Base-by-base conservation (phyloP, 1,140 invertebrate species). In the Macrotrachela quadricornifera region DNA sequence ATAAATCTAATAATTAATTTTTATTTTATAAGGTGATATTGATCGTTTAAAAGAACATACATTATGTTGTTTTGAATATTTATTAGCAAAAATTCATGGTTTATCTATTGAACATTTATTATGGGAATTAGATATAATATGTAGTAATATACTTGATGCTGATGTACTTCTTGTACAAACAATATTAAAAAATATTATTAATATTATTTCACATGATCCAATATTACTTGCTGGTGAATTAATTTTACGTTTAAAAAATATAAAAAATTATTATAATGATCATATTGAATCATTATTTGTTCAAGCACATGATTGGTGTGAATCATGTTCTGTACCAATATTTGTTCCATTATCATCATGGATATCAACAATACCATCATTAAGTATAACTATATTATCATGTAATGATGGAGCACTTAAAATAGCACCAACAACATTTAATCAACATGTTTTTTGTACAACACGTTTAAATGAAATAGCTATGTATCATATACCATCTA, bases 31-130 rank as follows among this genome's bases (percentile, higher is more conserved):
- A 65, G 68, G 64, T 39, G 63, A 70, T 40, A 57, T 62, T 6
- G 78, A 78, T 18, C 74, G 77, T 1, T 68, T 87, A 41, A 85
- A 85, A 63, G 78, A 80, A 57, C 66, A 83, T 21, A 80, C 82
- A 40, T 78, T 85, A 17, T 85, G 82, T 64, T 84, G 84, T 62
- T 85, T 85, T 61, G 82, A 85, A 66, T 85, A 85, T 63, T 72
- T 86, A 30, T 68, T 84, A 14, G 81, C 82, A 38, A 78, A 80
- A 49, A 80, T 82, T 0, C 80, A 84, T 73, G 83, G 81, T 42
- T 79, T 82, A 12, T 83, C 81, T 0, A 78, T 85, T 44, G 81
- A 81, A 59, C 83, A 83, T 59, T 64, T 85, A 8, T 73, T 82
- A 41, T 83, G 81, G 55, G 78, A 85, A 37, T 69, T 85, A 44